These are phyloP conservation scores for Oryzias javanicus DNA, from an alignment of 2,113 vertebrate species.

Conservation along the genomic window DNA sequence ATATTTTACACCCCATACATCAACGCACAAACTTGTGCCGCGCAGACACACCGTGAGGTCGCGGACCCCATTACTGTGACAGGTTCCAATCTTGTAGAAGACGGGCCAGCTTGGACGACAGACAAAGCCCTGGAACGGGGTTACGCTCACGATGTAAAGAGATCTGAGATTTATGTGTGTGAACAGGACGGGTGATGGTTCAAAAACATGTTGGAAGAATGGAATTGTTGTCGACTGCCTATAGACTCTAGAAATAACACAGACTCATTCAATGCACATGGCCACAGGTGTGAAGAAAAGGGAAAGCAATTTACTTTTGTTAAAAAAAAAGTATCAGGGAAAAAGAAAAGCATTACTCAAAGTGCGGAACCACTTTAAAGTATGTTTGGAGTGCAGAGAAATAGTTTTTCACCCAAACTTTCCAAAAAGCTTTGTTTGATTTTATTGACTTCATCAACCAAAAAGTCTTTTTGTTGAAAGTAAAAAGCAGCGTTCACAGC, in stretches of 20 bases:
- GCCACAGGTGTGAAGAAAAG: background rate
- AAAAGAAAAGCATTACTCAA: too few relatives aligned
- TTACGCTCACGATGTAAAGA: conserved; percentile 38
- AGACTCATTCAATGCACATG: background rate
- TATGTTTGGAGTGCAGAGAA: too few relatives aligned
- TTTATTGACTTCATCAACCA: too few relatives aligned
- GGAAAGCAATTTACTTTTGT: too few relatives aligned
- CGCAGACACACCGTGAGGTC: conserved; percentile 45
- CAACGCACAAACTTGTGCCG: conserved; percentile 26
- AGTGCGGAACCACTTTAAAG: too few relatives aligned
- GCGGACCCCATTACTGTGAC: conserved; percentile 63
- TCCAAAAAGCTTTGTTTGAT: too few relatives aligned
- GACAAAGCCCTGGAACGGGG: conserved; percentile 40
- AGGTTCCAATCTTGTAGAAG: conserved; percentile 71
- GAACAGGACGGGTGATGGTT: conserved; percentile 35
- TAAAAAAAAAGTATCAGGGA: too few relatives aligned
- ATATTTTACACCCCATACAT: conserved; percentile 34
- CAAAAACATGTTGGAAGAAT: conserved; percentile 30
- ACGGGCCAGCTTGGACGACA: conserved; percentile 28
- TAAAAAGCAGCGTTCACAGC: too few relatives aligned
- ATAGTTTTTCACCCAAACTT: too few relatives aligned
- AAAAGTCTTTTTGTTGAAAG: too few relatives aligned
- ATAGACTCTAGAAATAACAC: conserved; percentile 23
- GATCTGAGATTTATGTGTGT: conserved; percentile 44
- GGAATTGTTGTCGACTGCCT: conserved; percentile 35